These are phyloP conservation scores for Protobothrops mucrosquamatus DNA, from an alignment of 2,113 vertebrate species.

Conservation along the genomic window DNA sequence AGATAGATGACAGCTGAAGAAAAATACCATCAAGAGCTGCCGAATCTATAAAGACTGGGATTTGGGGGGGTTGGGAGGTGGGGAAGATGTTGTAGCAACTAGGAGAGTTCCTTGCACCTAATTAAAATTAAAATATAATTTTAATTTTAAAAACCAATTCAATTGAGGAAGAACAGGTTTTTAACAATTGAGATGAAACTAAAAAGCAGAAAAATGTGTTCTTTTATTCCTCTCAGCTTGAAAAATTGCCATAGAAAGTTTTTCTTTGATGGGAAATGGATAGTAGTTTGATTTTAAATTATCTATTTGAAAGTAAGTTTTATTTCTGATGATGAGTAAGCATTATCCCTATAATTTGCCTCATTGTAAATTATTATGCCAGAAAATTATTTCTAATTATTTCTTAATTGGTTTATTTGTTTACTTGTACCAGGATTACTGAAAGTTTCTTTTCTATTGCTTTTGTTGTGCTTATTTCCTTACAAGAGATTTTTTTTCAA, in stretches of 20 bases:
- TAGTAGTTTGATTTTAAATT: background rate
- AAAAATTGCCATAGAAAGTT: background rate
- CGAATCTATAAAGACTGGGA: background rate
- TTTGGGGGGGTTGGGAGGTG: rapidly evolving
- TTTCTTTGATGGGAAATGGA: background rate
- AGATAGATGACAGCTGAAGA: background rate
- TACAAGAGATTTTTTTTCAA: background rate
- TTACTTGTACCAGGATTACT: background rate
- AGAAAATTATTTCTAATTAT: background rate
- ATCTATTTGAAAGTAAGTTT: background rate
- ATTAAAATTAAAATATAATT: background rate
- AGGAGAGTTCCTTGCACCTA: background rate
- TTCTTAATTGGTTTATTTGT: background rate
- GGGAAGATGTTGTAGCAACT: background rate
- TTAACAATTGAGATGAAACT: background rate
- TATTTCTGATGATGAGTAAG: background rate
- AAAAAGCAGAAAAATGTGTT: background rate
- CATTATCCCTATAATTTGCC: background rate
- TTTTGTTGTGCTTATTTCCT: background rate
- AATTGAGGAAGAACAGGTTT: background rate
- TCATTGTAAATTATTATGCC: background rate
- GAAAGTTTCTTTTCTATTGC: background rate
- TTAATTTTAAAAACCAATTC: background rate
- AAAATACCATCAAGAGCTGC: background rate
- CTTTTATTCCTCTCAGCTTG: background rate